Evolutionary conservation across 2,113 vertebrate species (phyloP).

Genomic region (Xerus inauris): DNA sequence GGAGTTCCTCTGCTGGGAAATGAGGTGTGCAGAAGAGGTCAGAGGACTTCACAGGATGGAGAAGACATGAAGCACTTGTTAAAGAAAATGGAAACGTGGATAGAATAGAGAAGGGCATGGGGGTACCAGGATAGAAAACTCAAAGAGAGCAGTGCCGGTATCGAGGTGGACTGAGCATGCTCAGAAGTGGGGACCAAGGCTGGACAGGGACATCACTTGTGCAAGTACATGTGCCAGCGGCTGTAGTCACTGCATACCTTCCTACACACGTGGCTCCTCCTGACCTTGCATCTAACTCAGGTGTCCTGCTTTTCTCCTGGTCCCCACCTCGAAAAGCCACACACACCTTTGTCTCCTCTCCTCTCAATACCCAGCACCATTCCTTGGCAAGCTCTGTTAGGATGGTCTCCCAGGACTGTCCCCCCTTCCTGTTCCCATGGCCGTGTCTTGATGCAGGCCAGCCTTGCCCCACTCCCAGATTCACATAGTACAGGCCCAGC

Average conservation of each 20-base stretch:
- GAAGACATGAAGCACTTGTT: neutral
- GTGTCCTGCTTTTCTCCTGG: neutral
- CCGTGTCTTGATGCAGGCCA: neutral
- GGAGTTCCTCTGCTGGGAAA: neutral
- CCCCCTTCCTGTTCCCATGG: no score
- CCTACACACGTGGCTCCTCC: no score
- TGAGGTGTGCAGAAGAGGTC: neutral
- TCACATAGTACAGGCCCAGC: neutral
- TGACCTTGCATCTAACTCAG: no score
- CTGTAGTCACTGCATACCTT: no score
- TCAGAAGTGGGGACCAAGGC: neutral
- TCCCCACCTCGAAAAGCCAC: neutral
- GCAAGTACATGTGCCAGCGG: no score
- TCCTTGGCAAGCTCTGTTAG: neutral
- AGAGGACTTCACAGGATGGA: neutral
- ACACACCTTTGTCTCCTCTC: neutral
- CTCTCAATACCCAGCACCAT: neutral
- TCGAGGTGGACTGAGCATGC: neutral
- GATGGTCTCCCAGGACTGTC: neutral
- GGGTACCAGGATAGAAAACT: neutral
- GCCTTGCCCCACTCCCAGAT: no score
- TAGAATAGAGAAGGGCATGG: neutral
- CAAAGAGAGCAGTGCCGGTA: neutral
- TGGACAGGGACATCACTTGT: neutral
- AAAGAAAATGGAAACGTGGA: neutral